Evolutionary conservation across 2,888 invertebrate genomes (phyloP), one percentile per base, ranked within the genome.

Genomic region (Polydrusus tereticollis): DNA sequence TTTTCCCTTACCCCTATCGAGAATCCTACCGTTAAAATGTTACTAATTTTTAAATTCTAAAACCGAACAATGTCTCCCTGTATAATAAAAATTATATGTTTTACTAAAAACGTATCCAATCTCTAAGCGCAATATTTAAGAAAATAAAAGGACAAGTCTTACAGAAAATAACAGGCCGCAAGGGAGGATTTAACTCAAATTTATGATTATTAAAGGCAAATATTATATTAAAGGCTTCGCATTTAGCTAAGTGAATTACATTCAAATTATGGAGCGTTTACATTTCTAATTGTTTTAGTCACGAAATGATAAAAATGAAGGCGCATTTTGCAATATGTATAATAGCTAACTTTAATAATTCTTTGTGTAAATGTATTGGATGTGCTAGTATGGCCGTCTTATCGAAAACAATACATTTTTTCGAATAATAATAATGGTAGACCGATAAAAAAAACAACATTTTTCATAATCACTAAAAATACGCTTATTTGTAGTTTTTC

Each of bases 171-270:
- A 63, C 57, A 57, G 57, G 69, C 29, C 73, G 52, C 73, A 20
- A 12, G 72, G 75, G 76, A 76, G 72, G 66, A 70, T 76, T 78
- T 79, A 80, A 80, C 69, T 72, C 66, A 79, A 79, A 82, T 81
- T 82, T 82, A 81, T 77, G 81, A 74, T 79, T 78, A 79, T 77
- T 78, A 78, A 77, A 77, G 63, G 69, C 75, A 76, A 81, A 78
- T 78, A 80, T 78, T 79, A 78, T 78, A 80, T 78, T 79, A 80
- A 73, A 76, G 77, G 76, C 75, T 78, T 76, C 75, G 72, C 63
- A 26, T 74, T 72, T 70, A 75, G 73, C 75, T 80, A 80, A 81
- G 80, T 81, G 78, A 78, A 81, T 79, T 80, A 76, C 78, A 78
- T 76, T 78, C 76, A 76, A 79, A 79, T 81, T 79, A 79, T 75